Evolutionary conservation across 2,888 invertebrate genomes (phyloP).

Genomic region (Cyaniris semiargus): DNA sequence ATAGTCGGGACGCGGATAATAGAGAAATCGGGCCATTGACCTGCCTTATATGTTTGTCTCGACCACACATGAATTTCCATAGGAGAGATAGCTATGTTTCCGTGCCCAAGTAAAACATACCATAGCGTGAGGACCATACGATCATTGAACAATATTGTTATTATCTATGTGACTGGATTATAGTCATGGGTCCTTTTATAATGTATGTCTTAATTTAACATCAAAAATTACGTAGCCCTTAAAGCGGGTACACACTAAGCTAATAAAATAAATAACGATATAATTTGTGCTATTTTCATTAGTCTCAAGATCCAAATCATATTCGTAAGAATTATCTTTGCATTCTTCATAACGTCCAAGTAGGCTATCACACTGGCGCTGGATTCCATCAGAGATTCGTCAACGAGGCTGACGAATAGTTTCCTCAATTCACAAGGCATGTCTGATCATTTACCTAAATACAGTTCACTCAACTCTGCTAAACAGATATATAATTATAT

Average conservation of each 20-base stretch:
- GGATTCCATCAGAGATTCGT: conserved; percentile 68
- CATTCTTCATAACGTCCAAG: conserved; percentile 42
- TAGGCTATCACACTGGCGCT: conserved; percentile 53
- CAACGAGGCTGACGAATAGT: conserved; percentile 66
- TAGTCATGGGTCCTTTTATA: too few relatives aligned
- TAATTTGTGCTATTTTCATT: background rate
- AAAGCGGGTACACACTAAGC: too few relatives aligned
- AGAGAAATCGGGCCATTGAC: background rate
- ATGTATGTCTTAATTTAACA: too few relatives aligned
- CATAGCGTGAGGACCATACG: too few relatives aligned
- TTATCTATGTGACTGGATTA: too few relatives aligned
- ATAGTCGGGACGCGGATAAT: background rate
- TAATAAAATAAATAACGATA: too few relatives aligned
- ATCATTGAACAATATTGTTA: too few relatives aligned
- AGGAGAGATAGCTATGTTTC: too few relatives aligned
- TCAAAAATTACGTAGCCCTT: too few relatives aligned
- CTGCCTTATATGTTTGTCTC: background rate
- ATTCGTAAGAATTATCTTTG: conserved; percentile 30
- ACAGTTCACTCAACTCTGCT: conserved; percentile 58
- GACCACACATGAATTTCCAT: too few relatives aligned
- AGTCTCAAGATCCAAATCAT: background rate
- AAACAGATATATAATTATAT: background rate
- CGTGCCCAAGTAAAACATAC: too few relatives aligned
- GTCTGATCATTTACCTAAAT: conserved; percentile 68
- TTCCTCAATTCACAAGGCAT: conserved; percentile 70